Evolutionary conservation across 2,797 vertebrate genomes (phyloP).

Genomic region (Luscinia megarhynchos): DNA sequence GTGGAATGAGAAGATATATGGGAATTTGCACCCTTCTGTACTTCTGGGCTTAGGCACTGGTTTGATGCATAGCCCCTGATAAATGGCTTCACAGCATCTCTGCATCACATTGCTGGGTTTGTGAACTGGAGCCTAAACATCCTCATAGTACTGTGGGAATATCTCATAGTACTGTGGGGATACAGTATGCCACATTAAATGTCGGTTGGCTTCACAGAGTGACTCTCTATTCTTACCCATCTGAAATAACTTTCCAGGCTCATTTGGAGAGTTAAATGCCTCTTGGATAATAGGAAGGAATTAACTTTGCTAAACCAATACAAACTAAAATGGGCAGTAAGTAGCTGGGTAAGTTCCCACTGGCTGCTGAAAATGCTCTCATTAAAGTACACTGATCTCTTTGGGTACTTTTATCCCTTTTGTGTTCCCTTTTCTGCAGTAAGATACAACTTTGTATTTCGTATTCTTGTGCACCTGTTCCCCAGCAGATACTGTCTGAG

Average conservation of each 20-base stretch:
- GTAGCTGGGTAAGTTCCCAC: neutral
- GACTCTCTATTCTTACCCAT: neutral
- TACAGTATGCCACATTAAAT: neutral
- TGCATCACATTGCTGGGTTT: neutral
- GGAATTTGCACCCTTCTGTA: neutral
- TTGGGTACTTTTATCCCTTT: neutral
- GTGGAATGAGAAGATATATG: neutral
- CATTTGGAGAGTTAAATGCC: neutral
- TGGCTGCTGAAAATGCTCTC: neutral
- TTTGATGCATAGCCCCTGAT: neutral
- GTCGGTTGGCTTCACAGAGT: neutral
- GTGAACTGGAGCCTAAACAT: neutral
- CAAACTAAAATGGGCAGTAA: neutral
- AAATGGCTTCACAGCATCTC: neutral
- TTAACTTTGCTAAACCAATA: neutral
- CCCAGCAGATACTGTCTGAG: neutral
- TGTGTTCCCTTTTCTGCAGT: neutral
- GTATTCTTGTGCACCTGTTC: neutral
- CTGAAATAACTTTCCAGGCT: slow-evolving; percentile 1
- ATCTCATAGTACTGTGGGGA: neutral
- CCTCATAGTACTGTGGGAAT: neutral
- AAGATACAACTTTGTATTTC: neutral
- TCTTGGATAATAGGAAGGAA: neutral
- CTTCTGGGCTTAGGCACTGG: neutral
- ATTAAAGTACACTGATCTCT: neutral